phyloP scores from a whole-genome alignment of 2,888 invertebrate genomes.

The Hirtodrosophila cameraria region DNA sequence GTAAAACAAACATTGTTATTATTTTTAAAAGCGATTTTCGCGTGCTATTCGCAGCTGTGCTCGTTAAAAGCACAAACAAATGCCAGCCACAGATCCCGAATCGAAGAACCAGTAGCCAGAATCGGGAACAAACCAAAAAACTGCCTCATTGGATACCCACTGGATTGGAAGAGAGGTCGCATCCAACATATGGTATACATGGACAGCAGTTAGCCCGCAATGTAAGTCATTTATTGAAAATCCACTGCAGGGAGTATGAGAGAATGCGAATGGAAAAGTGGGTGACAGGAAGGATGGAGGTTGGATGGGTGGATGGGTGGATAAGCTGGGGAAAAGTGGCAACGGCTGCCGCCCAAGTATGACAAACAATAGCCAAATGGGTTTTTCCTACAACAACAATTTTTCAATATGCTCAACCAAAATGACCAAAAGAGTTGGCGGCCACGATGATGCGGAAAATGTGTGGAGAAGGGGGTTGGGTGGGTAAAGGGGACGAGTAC shows the following conservation, averaged over 20 bases:
- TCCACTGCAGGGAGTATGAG: too few relatives aligned
- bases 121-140: not conserved
- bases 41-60: conserved; percentile 64
- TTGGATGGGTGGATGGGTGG: not conserved
- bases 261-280: too few relatives aligned
- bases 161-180: not conserved
- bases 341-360: conserved; percentile 55
- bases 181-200: conserved; percentile 31
- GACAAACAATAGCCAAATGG: conserved; percentile 77
- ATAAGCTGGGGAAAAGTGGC: not conserved
- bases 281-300: not conserved
- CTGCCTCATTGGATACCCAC: conserved; percentile 4
- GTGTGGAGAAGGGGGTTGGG: not conserved
- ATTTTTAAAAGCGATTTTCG: conserved; percentile 73
- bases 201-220: conserved; percentile 53
- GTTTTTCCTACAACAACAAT: conserved; percentile 73
- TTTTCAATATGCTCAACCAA: conserved; percentile 72
- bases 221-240: conserved; percentile 76
- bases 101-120: conserved; percentile 9
- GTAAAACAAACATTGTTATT: conserved; percentile 65
- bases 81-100: conserved; percentile 11
- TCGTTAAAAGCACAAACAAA: conserved; percentile 70
- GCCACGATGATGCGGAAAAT: conserved; percentile 25
- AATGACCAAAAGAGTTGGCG: conserved; percentile 64
- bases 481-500: not conserved